A percentile compares a stretch with the other conserved stretches of the same genome.
phyloP scores from a whole-genome alignment of 2,113 vertebrate species.

The Dascyllus trimaculatus region DNA sequence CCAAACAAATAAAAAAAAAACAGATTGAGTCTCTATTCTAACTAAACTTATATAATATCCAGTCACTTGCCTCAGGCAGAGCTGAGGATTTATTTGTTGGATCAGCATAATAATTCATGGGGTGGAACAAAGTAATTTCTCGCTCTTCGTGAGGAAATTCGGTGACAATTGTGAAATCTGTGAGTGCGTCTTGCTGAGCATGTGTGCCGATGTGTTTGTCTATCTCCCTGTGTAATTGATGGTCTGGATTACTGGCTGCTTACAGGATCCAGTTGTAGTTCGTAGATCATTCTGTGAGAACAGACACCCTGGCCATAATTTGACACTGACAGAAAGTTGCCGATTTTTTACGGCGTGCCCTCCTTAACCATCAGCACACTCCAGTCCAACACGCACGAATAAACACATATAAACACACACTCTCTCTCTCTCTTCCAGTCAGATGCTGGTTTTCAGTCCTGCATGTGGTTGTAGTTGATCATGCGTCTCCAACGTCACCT shows the following conservation, averaged over 20 bases:
- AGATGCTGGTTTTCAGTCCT: slow-evolving; percentile 12
- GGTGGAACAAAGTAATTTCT: slow-evolving; percentile 62
- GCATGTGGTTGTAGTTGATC: slow-evolving; percentile 19
- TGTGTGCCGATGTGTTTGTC: slow-evolving; percentile 36
- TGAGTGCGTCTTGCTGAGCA: slow-evolving; percentile 4
- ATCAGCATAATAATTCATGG: slow-evolving; percentile 34
- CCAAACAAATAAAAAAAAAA: slow-evolving; percentile 8
- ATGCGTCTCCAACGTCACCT: slow-evolving; percentile 64
- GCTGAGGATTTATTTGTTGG: slow-evolving; percentile 29
- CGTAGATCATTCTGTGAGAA: slow-evolving; percentile 59
- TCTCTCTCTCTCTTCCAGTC: background rate
- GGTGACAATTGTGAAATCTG: slow-evolving; percentile 57
- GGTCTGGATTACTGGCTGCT: slow-evolving; percentile 52
- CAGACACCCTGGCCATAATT: slow-evolving; percentile 62
- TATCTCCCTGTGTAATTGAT: slow-evolving; percentile 26
- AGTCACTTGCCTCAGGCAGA: slow-evolving; percentile 14
- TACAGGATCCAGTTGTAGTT: slow-evolving; percentile 45
- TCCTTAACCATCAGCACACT: background rate
- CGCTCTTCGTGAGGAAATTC: slow-evolving; percentile 46
- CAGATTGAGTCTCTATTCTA: background rate
- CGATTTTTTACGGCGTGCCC: slow-evolving; percentile 25
- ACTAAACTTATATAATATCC: background rate
- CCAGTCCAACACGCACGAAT: slow-evolving; percentile 1
- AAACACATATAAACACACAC: background rate
- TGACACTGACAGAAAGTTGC: slow-evolving; percentile 65